Conservation (phyloP, 2,888 invertebrate species). For the Drosophila formosana region DNA sequence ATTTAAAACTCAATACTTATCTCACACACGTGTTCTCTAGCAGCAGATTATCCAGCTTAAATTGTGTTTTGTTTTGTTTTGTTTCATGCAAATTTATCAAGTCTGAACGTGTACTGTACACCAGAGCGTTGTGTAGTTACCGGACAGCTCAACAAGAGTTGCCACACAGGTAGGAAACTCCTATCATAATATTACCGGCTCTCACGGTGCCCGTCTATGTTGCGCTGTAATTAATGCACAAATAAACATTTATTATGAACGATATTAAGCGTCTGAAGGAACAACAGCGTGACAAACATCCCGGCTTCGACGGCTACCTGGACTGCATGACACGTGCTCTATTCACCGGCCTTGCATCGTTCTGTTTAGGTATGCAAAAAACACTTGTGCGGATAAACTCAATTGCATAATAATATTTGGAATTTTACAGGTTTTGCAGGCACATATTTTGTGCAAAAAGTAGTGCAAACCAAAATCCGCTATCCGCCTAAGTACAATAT, state of each 20-base stretch:
- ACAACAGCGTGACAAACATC: slow-evolving; percentile 85
- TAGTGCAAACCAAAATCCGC: slow-evolving; percentile 81
- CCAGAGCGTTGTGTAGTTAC: slow-evolving; percentile 3
- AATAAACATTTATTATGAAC: slow-evolving; percentile 81
- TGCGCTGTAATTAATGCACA: slow-evolving; percentile 11
- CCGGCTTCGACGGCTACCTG: slow-evolving; percentile 85
- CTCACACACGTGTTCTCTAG: neutral
- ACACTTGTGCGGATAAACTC: slow-evolving; percentile 3
- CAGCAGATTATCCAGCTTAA: neutral
- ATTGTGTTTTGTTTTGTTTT: neutral
- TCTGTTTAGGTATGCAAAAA: slow-evolving; percentile 83
- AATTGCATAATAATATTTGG: slow-evolving; percentile 63
- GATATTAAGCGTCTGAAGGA: slow-evolving; percentile 85
- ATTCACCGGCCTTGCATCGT: slow-evolving; percentile 85
- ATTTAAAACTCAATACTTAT: neutral
- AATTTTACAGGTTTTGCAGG: slow-evolving; percentile 84
- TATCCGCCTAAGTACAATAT: slow-evolving; percentile 84
- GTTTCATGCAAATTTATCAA: neutral
- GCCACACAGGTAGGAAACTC: neutral
- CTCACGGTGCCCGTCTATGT: neutral
- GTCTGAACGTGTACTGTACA: neutral
- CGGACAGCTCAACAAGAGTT: slow-evolving; percentile 14
- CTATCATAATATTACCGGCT: slow-evolving; percentile 22
- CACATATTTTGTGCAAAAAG: slow-evolving; percentile 85
- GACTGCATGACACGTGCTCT: slow-evolving; percentile 86